Base-by-base conservation (phyloP, 2,888 invertebrate genomes). In the Pyralis farinalis region DNA sequence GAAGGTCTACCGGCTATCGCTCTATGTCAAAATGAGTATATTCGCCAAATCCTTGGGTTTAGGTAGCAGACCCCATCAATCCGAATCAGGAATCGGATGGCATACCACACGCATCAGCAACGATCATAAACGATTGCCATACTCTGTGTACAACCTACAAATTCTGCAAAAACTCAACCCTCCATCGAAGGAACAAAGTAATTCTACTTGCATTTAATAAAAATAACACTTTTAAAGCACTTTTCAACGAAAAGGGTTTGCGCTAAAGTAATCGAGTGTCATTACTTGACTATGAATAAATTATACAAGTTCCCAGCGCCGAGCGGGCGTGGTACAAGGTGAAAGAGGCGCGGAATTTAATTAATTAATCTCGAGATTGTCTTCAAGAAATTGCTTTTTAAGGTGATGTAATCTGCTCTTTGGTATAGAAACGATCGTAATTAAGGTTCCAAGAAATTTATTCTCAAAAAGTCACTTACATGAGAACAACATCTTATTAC, bases 221-320 rank as follows among this genome's bases (percentile, higher is more conserved):
- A 81, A 80, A 78, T 75, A 78, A 75, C 76, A 72, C 67, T 70
- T 74, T 82, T 78, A 68, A 70, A 77, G 71, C 61, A 52, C 55
- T 67, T 71, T 61, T 58, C 72, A 54, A 58, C 67, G 73, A 73
- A 79, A 85, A 84, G 84, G 86, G 85, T 82, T 84, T 74, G 71
- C 73, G 75, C 71, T 73, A 67, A 79, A 83, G 82, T 86, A 85
- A 87, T 87, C 86, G 87, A 85, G 86, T 87, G 84, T 86, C 87
- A 87, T 85, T 86, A 87, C 81, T 76, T 64, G 83, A 80, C 87
- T 87, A 87, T 86, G 87, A 86, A 87, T 87, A 87, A 86, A 86
- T 87, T 87, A 86, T 76, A 65, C 68, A 73, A 79, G 72, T 78
- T 72, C 61, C 64, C 16, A 16, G 70, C 63, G 59, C 58, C 64